Conservation (phyloP, 1,140 invertebrate species). For the Hyphantria cunea region DNA sequence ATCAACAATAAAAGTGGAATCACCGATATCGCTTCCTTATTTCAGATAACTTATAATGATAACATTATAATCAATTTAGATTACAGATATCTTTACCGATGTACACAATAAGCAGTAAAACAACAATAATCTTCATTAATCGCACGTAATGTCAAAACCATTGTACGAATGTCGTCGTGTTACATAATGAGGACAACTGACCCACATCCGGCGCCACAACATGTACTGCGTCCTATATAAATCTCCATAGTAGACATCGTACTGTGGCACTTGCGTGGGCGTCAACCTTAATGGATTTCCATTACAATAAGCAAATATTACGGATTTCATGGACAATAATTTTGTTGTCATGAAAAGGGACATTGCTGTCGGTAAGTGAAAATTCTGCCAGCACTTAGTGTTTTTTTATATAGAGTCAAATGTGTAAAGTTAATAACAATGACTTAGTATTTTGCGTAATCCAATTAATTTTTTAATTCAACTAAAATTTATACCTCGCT, state of each 20-base stretch:
- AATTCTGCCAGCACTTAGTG: slow-evolving; percentile 1
- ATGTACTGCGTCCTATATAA: slow-evolving; percentile 33
- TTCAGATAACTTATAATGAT: too few species aligned
- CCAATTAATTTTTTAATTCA: too few species aligned
- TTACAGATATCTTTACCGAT: too few species aligned
- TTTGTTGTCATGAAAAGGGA: slow-evolving; percentile 30
- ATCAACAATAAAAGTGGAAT: too few species aligned
- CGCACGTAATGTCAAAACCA: background rate
- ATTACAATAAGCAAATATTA: slow-evolving; percentile 40
- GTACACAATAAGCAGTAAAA: too few species aligned
- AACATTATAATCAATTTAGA: too few species aligned
- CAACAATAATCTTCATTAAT: too few species aligned
- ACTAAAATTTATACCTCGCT: too few species aligned
- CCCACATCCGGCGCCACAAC: slow-evolving; percentile 12
- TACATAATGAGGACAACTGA: slow-evolving; percentile 21
- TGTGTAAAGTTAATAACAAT: too few species aligned
- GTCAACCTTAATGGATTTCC: slow-evolving; percentile 39
- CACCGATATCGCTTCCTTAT: too few species aligned
- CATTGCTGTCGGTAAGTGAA: slow-evolving; percentile 15
- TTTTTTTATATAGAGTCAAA: too few species aligned
- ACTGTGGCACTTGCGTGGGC: slow-evolving; percentile 24
- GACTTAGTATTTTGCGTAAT: too few species aligned
- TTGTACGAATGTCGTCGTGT: slow-evolving; percentile 8
- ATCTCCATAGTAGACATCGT: slow-evolving; percentile 25
- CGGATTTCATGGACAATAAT: slow-evolving; percentile 28